Base-by-base conservation (phyloP, 2,888 invertebrate species). In the Hirtodrosophila confusa region DNA sequence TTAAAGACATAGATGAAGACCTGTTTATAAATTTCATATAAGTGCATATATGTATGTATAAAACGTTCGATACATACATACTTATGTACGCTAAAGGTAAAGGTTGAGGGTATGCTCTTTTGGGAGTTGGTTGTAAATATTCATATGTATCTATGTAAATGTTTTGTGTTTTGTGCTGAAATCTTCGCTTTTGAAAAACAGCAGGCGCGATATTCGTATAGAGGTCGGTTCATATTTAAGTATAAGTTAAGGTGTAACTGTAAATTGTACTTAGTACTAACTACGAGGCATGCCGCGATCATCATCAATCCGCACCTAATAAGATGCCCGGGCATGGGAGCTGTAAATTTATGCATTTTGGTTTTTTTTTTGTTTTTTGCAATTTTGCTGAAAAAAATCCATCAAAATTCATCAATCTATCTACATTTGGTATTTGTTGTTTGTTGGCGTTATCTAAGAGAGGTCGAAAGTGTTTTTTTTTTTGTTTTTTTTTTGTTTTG, bases 1-100 rank as follows among this genome's bases (percentile, higher is more conserved):
- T 72, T 83, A 73, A 78, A 80, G 83, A 86, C 78, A 36, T 76
- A 75, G 82, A 84, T 73, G 78, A 80, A 80, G 80, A 83, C 86
- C 86, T 84, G 75, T 86, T 78, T 72, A 69, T 78, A 86, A 75
- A 83, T 75, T 72, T 75, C 69, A 74, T 69, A 74, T 62, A 69
- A 56, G 63, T 74, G 58, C 57, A 60, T 62, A 57, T 63, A 48
- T 65, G 55, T 66, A 68, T 64, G 61, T 47, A 62, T 69, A 75
- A 66, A 73, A 76, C 63, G 50, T 72, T 61, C 33, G 69, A 61
- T 69, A 68, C 60, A 60, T 47, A 17, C 44, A 43, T 49, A 54
- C 36, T 31, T 43, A 17, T 33, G 39, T 55, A 58, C 48, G 49
- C 49, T 60, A 33, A 10, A 37, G 35, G 29, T 56, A 40, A 17